Conservation (phyloP, 2,888 invertebrate species). For the Rotaria magnacalcarata region DNA sequence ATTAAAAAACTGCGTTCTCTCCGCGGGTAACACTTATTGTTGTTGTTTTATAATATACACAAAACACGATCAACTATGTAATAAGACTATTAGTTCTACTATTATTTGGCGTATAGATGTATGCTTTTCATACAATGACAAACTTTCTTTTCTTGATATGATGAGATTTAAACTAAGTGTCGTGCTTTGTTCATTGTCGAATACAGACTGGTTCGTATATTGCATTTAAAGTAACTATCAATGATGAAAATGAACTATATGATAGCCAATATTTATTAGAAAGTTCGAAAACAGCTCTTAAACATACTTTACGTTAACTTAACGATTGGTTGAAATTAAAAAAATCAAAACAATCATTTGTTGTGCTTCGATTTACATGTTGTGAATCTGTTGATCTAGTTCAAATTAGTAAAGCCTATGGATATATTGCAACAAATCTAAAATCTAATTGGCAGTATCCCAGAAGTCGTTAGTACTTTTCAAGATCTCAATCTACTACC, state of each 20-base stretch:
- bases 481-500: neutral
- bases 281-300: neutral
- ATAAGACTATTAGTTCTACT: too few species aligned
- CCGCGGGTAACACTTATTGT: too few species aligned
- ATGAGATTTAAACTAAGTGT: too few species aligned
- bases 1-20: too few species aligned
- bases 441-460: neutral
- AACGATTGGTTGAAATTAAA: neutral
- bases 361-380: neutral
- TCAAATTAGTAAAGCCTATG: neutral
- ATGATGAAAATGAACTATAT: neutral
- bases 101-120: too few species aligned
- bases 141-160: too few species aligned
- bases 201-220: neutral
- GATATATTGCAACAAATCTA: neutral
- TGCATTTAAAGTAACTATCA: neutral
- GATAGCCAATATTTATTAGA: neutral
- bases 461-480: neutral
- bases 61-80: too few species aligned
- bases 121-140: too few species aligned
- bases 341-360: neutral
- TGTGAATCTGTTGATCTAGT: neutral
- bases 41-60: too few species aligned
- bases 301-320: neutral
- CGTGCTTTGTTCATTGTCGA: too few species aligned